Evolutionary conservation across 2,113 vertebrate genomes (phyloP).

Genomic region (Bolborhynchus lineola): DNA sequence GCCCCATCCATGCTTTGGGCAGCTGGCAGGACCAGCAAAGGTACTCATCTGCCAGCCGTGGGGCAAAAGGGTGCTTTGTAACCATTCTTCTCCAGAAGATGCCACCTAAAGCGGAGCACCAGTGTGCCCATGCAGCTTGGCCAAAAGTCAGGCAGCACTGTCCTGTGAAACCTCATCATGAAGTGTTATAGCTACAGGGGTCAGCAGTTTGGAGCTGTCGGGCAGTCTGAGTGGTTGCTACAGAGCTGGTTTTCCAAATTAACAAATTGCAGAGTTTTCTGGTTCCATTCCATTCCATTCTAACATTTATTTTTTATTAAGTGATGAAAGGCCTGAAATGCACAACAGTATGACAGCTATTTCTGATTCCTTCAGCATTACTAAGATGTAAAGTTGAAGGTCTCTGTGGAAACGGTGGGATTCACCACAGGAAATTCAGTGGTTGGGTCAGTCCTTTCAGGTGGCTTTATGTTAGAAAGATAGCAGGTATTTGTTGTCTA

Average conservation of each 20-base stretch:
- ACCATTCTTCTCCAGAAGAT: background rate
- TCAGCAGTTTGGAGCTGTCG: background rate
- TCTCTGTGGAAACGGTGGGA: conserved; percentile 25
- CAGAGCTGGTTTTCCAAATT: background rate
- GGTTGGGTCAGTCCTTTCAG: background rate
- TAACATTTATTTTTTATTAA: background rate
- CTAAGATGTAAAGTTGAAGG: background rate
- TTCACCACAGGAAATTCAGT: background rate
- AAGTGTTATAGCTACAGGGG: background rate
- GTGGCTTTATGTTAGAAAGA: background rate
- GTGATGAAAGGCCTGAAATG: background rate
- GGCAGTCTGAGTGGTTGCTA: background rate
- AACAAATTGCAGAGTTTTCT: background rate
- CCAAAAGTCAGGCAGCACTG: background rate
- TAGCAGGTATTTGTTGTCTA: background rate
- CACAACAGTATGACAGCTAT: background rate
- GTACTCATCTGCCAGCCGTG: background rate
- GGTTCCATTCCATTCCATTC: background rate
- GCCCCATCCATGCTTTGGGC: background rate
- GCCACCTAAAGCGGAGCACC: background rate
- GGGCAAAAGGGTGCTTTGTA: background rate
- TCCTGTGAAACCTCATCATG: rapidly evolving
- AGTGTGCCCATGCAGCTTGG: background rate
- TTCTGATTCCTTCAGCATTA: background rate
- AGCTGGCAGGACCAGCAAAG: background rate